Base-by-base conservation (phyloP, 2,797 vertebrate genomes). In the Novumbra hubbsi region DNA sequence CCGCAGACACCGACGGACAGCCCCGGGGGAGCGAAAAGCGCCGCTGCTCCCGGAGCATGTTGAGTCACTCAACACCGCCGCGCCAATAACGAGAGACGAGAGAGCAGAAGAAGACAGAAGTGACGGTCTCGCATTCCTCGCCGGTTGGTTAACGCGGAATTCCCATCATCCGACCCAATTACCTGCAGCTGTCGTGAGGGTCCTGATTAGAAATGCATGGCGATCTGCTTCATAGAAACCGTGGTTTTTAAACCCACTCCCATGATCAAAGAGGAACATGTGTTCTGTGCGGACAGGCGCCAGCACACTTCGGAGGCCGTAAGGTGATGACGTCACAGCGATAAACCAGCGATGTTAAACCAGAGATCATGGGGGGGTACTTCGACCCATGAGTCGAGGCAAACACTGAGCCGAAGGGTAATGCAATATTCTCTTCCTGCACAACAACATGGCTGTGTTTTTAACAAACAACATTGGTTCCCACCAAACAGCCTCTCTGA, bases 401-500 rank as follows among this genome's bases (percentile, higher is more conserved):
- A 81, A 81, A 80, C 19, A 32, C 80, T 64, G 79, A 83, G 82
- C 83, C 84, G 84, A 80, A 76, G 75, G 7, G 82, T 50, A 79
- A 91, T 49, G 70, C 81, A 78, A 83, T 80, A 86, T 81, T 85
- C 80, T 83, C 85, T 74, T 74, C 68, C 85, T 85, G 81, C 76
- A 52, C 68, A 82, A 52, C 65, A 80, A 74, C 57, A 73, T 84
- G 85, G 86, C 81, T 71, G 11, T 6, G 41, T 45, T 45, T 11
- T 45, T 45, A 45, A 45, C 41, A 14, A 82, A 52, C 65, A 80
- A 74, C 57, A 73, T 85, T 84, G 85, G 81, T 71, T 83, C 83
- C 24, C 15, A 83, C 88, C 89, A 86, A 30, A 81, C 70, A 84
- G 75, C 85, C 88, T 87, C 87, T 85, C 81, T 38, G 34, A 82